phyloP scores from a whole-genome alignment of 1,140 invertebrate genomes.

The Mizuhopecten yessoensis region DNA sequence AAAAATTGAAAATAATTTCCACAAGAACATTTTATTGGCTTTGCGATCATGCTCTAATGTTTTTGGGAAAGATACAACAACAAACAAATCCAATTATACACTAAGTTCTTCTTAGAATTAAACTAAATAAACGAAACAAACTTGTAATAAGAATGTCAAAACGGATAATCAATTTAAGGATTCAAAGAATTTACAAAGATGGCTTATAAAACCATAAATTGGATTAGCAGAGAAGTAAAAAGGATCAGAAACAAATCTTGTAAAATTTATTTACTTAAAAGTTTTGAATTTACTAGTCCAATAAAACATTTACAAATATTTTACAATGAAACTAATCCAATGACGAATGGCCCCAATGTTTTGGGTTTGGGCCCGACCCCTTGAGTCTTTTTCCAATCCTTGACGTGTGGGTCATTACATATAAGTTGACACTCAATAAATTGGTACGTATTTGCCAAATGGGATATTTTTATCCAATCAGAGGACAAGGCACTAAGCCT shows the following conservation, averaged over 20 bases:
- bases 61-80: background rate
- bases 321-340: background rate
- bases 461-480: conserved; percentile 28
- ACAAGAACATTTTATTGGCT: background rate
- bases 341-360: background rate
- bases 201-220: conserved; percentile 39
- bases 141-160: conserved; percentile 9
- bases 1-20: background rate
- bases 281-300: conserved; percentile 1
- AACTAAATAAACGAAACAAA: background rate
- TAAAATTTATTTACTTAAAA: conserved; percentile 31
- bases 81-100: background rate
- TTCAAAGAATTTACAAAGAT: background rate
- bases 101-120: background rate
- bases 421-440: background rate
- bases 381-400: conserved; percentile 6
- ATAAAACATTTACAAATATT: conserved; percentile 23
- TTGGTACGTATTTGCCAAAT: conserved; percentile 17
- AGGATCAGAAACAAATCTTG: background rate
- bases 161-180: conserved; percentile 17
- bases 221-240: background rate
- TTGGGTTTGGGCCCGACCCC: background rate
- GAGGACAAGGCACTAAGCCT: background rate
- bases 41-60: background rate
- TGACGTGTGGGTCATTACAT: conserved; percentile 32